phyloP scores from a whole-genome alignment of 2,888 invertebrate genomes.

The Plebejus melissa region DNA sequence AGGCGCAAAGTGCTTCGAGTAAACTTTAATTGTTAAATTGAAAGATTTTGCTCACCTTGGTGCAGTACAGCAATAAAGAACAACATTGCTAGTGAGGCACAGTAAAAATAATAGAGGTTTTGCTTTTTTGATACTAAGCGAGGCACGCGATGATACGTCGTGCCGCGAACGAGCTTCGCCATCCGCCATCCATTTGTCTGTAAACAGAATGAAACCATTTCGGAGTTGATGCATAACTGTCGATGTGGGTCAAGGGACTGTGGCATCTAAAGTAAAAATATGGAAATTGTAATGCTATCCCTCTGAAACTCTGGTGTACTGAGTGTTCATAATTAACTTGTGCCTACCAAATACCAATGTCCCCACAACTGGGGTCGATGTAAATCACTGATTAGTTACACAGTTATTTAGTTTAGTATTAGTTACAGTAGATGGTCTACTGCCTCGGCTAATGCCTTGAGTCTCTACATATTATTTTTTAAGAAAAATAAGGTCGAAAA shows the following conservation, averaged over 20 bases:
- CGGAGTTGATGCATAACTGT: not conserved
- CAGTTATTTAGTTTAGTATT: too few relatives aligned
- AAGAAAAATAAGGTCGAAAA: too few relatives aligned
- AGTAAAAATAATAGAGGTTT: constrained; percentile 36
- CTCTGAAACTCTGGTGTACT: not conserved
- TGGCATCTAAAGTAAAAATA: not conserved
- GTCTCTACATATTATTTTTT: too few relatives aligned
- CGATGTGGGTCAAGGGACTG: not conserved
- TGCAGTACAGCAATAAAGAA: constrained; percentile 30
- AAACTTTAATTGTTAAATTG: constrained; percentile 19
- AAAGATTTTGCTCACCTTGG: constrained; percentile 28
- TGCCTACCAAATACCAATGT: not conserved
- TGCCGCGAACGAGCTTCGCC: constrained; percentile 43
- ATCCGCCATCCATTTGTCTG: constrained; percentile 41
- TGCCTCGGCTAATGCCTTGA: not conserved
- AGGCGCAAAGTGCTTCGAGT: constrained; percentile 8
- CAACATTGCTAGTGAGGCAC: constrained; percentile 9
- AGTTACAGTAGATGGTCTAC: not conserved
- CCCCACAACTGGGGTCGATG: too few relatives aligned
- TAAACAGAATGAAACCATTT: constrained; percentile 5
- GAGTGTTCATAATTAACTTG: not conserved
- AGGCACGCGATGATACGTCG: constrained; percentile 61
- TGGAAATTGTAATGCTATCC: not conserved
- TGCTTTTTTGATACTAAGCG: constrained; percentile 42
- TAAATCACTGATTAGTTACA: not conserved